Evolutionary conservation across 2,888 invertebrate species (phyloP), one percentile per base, ranked within the genome.

Genomic region (Encarsia formosa): DNA sequence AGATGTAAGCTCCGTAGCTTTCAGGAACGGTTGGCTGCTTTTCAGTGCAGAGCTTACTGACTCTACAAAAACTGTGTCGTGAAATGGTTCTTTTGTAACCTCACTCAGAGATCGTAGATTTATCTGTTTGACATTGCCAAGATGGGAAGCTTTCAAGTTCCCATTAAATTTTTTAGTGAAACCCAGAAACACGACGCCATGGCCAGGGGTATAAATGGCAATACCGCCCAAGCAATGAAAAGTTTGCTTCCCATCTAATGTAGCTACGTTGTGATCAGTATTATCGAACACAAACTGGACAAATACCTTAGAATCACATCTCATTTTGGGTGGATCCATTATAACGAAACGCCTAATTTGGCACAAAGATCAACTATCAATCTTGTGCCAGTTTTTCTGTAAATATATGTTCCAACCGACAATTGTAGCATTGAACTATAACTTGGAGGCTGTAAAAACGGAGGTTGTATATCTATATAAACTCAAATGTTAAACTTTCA

Each of bases 231-330:
- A n/a, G n/a, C n/a, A n/a, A n/a, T n/a, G n/a, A n/a, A n/a, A n/a
- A n/a, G n/a, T n/a, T n/a, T n/a, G n/a, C n/a, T n/a, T n/a, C 9
- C 51, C 49, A 52, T 24, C 23, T 44, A 44, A 20, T n/a, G 59
- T 59, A n/a, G 24, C 38, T 11, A 53, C 51, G 44, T 60, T 60
- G 19, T 59, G 56, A 42, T 52, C 57, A 19, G 59, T 54, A 39
- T 59, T 59, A 37, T 60, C 60, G 32, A 54, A 59, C 11, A 52
- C 44, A 38, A 39, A 51, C 32, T 54, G 52, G 4, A 51, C 44
- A 49, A 31, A 48, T 3, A 26, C 24, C 19, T 13, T 15, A n/a
- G n/a, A n/a, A 16, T 24, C 26, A 24, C 24, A 18, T 8, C n/a
- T 8, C 11, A 18, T 1, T 15, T 5, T 37, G 6, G 35, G 37